Evolutionary conservation across 2,113 vertebrate species (phyloP).

Genomic region (Mustelus asterias): DNA sequence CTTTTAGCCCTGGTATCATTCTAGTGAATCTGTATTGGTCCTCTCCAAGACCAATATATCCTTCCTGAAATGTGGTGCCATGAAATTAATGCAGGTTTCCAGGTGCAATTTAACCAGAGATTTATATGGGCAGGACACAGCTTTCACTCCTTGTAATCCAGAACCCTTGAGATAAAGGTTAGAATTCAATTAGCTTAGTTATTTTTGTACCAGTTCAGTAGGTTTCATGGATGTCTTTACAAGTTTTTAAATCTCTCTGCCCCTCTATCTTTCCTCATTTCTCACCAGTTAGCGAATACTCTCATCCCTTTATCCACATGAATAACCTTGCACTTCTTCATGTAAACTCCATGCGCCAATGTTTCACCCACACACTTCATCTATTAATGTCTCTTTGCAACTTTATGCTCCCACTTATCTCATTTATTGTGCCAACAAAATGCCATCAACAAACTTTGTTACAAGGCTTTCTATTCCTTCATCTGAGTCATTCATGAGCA

Average conservation of each 20-base stretch:
- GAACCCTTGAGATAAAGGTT: background rate
- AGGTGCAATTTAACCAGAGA: background rate
- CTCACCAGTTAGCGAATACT: background rate
- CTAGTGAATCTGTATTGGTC: background rate
- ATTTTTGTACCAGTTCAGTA: background rate
- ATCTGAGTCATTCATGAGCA: background rate
- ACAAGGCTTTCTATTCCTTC: background rate
- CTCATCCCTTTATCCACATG: background rate
- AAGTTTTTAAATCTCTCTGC: background rate
- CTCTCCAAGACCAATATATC: background rate
- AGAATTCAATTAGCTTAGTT: background rate
- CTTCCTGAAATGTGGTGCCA: background rate
- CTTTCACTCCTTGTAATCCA: background rate
- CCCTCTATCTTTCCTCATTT: background rate
- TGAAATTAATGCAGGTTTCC: background rate
- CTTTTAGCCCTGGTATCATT: background rate
- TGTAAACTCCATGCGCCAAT: background rate
- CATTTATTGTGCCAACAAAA: background rate
- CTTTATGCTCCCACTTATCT: background rate
- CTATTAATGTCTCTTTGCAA: background rate
- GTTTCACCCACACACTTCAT: background rate
- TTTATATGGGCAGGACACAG: background rate
- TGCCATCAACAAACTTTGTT: background rate
- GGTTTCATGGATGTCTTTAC: background rate
- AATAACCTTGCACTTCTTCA: background rate